Base-by-base conservation (phyloP, 2,113 vertebrate genomes). In the Entomyzon cyanotis region DNA sequence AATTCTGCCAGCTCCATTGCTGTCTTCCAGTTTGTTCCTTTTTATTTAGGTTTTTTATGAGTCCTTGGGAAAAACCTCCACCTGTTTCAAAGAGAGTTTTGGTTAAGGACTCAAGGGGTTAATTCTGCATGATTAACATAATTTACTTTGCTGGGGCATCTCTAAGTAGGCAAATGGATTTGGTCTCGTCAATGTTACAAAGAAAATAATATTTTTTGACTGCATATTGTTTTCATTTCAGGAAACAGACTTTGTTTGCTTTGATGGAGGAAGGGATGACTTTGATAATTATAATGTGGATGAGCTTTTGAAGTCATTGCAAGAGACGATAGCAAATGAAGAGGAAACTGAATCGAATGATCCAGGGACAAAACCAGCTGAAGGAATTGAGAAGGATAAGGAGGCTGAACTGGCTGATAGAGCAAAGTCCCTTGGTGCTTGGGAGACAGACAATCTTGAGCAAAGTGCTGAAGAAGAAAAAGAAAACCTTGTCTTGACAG, bases 161-260 rank as follows among this genome's bases (percentile, higher is more conserved):
- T 87, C 14, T 78, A 87, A 62, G 30, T 60, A 86, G 59, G 17
- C 12, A 80, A 85, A 76, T 46, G 28, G 22, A 42, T 92, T 85
- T 52, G 21, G 50, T 84, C 15, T 81, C 55, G 37, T 81, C 27
- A 10, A 19, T 80, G 15, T 41, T 49, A 60, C 9, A 71, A 75
- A 55, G 19, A 63, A 65, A 86, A 56, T n/a, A 71, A 2, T 68
- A 27, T 74, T 85, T 73, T 81, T 67, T 95, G 33, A 91, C 82
- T 80, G 31, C 9, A 17, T 73, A 7, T 41, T 92, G 53, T 87
- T 55, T 96, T 94, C 9, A 73, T 96, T 98, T 80, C 91, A 99
- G 99, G 99, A 99, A 97, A 99, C 99, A 41, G 99, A 99, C 97
- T 99, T 99, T 94, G 98, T 99, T 96, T 99, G 99, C 97, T 99